These are phyloP conservation scores for Lepidocyrtinus sp. DNA, from an alignment of 2,888 invertebrate species.

Conservation along the genomic window DNA sequence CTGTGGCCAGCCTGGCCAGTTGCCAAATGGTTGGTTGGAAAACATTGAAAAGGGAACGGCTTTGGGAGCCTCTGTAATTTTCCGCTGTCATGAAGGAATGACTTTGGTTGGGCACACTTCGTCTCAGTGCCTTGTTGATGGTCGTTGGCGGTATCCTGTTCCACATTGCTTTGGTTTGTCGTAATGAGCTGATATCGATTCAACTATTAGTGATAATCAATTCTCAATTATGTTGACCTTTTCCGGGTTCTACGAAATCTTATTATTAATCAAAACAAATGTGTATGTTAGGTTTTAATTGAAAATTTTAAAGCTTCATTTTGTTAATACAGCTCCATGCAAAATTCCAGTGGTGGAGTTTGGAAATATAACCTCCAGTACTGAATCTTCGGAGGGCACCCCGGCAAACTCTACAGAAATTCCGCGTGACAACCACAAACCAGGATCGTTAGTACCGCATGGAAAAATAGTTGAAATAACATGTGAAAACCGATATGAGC, in stretches of 20 bases:
- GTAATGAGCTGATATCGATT: constrained; percentile 20
- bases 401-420: constrained; percentile 58
- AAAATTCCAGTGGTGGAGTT: constrained; percentile 83
- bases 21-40: constrained; percentile 97
- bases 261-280: background rate
- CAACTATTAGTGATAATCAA: too few relatives aligned
- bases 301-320: constrained; percentile 6
- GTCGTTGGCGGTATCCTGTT: constrained; percentile 93
- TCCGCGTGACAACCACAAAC: constrained; percentile 20
- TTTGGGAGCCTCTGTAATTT: constrained; percentile 92
- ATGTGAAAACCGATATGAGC: constrained; percentile 85
- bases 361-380: constrained; percentile 71
- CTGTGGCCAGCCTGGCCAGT: constrained; percentile 93
- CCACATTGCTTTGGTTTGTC: constrained; percentile 89
- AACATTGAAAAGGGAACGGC: constrained; percentile 90
- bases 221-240: constrained; percentile 59
- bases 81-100: constrained; percentile 94
- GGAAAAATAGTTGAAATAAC: constrained; percentile 83
- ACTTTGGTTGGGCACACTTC: constrained; percentile 89
- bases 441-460: constrained; percentile 77
- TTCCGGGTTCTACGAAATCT: constrained; percentile 57
- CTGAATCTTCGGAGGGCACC: constrained; percentile 52
- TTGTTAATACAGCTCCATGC: constrained; percentile 84
- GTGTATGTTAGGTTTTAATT: background rate
- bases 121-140: constrained; percentile 93